Percentiles rank a stretch among this genome's conserved stretches.
Conservation (phyloP, 2,888 invertebrate species). For the Aquatica leii region DNA sequence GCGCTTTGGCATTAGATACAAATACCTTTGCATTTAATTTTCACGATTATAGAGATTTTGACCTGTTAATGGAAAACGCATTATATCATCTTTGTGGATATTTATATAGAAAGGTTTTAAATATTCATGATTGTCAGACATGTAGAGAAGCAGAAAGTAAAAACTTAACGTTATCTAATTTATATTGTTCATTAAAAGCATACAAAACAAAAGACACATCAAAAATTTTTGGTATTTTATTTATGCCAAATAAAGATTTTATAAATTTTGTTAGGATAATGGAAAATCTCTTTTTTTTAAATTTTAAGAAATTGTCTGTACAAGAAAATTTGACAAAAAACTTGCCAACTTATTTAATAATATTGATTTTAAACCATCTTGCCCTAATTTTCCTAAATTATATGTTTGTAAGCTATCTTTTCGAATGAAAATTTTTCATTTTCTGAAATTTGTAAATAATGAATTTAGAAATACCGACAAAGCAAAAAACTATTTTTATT, state of each 20-base stretch:
- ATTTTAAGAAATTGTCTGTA: constrained; percentile 8
- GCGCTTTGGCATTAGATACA: too few relatives aligned
- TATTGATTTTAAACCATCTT: constrained; percentile 8
- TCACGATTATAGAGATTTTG: constrained; percentile 1
- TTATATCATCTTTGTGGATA: constrained; percentile 23
- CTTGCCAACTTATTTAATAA: background rate
- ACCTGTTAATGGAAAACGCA: constrained; percentile 20
- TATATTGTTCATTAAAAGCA: constrained; percentile 22
- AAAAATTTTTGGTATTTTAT: constrained; percentile 20
- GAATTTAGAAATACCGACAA: background rate
- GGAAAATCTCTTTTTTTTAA: constrained; percentile 1
- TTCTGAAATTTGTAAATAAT: constrained; percentile 8
- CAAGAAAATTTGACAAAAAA: constrained; percentile 1
- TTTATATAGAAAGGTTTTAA: constrained; percentile 22
- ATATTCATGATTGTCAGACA: constrained; percentile 19
- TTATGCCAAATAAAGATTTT: constrained; percentile 15
- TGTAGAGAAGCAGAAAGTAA: background rate
- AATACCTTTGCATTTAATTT: background rate
- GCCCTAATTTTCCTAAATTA: constrained; percentile 10
- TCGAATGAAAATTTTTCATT: constrained; percentile 18
- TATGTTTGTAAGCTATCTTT: constrained; percentile 18
- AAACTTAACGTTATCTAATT: constrained; percentile 9
- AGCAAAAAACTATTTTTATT: too few relatives aligned
- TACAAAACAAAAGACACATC: constrained; percentile 14
- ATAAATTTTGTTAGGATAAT: constrained; percentile 12